Conservation (phyloP, 2,113 vertebrate species). For the Asarcornis scutulata region DNA sequence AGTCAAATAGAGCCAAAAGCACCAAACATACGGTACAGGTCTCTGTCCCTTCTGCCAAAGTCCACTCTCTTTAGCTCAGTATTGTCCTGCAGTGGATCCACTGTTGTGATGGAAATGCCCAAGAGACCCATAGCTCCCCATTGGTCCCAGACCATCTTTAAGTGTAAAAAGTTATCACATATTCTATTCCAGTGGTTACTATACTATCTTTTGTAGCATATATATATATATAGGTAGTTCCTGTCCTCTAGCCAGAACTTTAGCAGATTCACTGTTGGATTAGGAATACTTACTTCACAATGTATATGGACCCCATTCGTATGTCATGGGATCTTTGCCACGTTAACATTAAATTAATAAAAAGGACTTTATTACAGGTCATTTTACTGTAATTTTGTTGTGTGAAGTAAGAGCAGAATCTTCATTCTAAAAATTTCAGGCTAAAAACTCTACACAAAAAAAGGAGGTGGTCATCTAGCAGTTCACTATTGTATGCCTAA, state of each 20-base stretch:
- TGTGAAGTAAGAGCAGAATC: background rate
- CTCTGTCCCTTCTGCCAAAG: background rate
- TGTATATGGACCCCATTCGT: background rate
- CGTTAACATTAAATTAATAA: background rate
- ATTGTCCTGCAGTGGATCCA: background rate
- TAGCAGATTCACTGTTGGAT: background rate
- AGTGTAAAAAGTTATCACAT: background rate
- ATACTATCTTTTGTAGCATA: background rate
- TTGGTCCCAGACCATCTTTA: background rate
- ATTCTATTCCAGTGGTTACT: background rate
- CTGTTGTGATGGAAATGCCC: background rate
- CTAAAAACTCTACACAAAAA: background rate
- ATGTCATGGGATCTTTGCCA: background rate
- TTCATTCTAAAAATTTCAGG: background rate
- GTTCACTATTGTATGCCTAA: background rate
- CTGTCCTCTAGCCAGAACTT: background rate
- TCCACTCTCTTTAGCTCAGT: background rate
- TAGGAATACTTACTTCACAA: background rate
- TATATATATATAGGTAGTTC: background rate
- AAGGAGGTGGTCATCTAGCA: background rate
- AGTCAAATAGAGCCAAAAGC: background rate
- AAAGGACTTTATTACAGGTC: background rate
- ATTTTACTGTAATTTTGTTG: background rate
- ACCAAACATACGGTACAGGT: background rate
- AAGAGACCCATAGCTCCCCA: background rate